A percentile compares a stretch with the other conserved stretches of the same genome.
Evolutionary conservation across 2,797 vertebrate genomes (phyloP).

Genomic region (Typhlichthys subterraneus): DNA sequence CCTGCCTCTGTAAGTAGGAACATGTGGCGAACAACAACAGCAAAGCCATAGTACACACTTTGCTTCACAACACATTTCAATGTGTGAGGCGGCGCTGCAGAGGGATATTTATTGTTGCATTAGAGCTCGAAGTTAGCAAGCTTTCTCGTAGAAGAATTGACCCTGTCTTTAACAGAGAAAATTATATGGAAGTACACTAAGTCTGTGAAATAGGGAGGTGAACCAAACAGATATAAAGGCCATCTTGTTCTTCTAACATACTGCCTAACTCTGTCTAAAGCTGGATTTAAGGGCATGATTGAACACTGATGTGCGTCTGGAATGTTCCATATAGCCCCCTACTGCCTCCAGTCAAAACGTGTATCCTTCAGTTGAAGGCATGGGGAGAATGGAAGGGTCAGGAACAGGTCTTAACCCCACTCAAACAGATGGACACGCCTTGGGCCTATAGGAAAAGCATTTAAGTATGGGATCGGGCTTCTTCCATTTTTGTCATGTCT

Average conservation of each 20-base stretch:
- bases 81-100: too few relatives aligned
- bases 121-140: too few relatives aligned
- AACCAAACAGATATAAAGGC: neutral
- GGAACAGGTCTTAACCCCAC: slow-evolving; percentile 18
- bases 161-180: too few relatives aligned
- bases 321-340: slow-evolving; percentile 11
- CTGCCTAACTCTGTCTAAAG: neutral
- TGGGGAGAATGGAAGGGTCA: slow-evolving; percentile 17
- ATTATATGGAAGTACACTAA: too few relatives aligned
- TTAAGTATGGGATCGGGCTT: slow-evolving; percentile 6
- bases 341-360: slow-evolving; percentile 18
- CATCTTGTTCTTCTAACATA: neutral
- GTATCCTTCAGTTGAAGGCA: slow-evolving; percentile 11
- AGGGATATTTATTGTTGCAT: too few relatives aligned
- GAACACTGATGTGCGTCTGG: slow-evolving; percentile 10
- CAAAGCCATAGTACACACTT: too few relatives aligned
- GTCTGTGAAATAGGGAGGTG: neutral
- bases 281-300: slow-evolving; percentile 11
- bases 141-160: too few relatives aligned
- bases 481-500: slow-evolving; percentile 2
- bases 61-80: too few relatives aligned
- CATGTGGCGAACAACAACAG: too few relatives aligned
- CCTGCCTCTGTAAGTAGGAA: too few relatives aligned
- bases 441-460: neutral
- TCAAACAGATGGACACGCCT: slow-evolving; percentile 5